Conservation (phyloP, 2,797 vertebrate genomes). For the Enteromius viviparus region DNA sequence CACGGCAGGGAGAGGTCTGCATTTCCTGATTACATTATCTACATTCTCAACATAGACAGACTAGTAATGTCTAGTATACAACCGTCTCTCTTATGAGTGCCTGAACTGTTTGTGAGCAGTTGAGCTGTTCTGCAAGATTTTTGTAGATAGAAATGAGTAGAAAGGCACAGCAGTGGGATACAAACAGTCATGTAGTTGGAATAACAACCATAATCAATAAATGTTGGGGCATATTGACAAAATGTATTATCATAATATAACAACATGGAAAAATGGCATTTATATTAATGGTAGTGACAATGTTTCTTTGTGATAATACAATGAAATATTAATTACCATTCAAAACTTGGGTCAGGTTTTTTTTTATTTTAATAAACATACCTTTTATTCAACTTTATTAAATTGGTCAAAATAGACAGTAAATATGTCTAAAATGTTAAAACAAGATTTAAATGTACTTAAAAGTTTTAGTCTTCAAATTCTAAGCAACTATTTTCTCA, state of each 20-base stretch:
- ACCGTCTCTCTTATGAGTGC: not conserved
- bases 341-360: not conserved
- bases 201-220: not conserved
- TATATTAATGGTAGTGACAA: not conserved
- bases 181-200: not conserved
- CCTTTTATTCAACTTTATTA: not conserved
- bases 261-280: not conserved
- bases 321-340: not conserved
- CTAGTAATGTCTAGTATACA: not conserved
- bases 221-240: not conserved
- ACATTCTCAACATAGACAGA: not conserved
- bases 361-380: no score
- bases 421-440: not conserved
- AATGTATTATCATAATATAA: not conserved
- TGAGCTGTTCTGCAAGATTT: not conserved
- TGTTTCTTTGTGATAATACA: not conserved
- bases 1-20: slow-evolving; percentile 95
- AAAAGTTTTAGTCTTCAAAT: not conserved
- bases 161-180: not conserved
- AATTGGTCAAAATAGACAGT: not conserved
- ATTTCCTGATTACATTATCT: slow-evolving; percentile 39
- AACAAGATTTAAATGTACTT: not conserved
- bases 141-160: not conserved
- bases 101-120: not conserved
- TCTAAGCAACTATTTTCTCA: not conserved